Evolutionary conservation across 1,140 invertebrate species (phyloP).

Genomic region (Neotoxoptera formosana): DNA sequence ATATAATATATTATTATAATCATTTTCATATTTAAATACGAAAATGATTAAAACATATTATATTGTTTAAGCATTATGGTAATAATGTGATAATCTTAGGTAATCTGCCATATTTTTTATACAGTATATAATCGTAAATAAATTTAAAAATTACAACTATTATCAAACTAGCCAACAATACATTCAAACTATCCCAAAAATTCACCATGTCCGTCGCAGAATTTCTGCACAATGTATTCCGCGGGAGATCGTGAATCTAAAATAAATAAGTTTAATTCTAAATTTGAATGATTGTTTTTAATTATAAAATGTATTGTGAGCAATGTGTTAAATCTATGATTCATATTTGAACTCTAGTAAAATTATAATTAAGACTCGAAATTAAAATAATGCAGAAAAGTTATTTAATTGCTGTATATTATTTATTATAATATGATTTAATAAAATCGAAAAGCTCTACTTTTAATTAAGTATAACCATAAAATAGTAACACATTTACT

Average conservation of each 20-base stretch:
- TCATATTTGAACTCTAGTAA: not conserved
- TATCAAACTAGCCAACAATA: constrained; percentile 72
- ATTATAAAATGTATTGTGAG: not conserved
- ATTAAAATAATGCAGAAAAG: not conserved
- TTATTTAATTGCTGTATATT: not conserved
- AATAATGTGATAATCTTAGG: constrained; percentile 82
- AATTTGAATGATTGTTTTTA: not conserved
- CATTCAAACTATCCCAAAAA: constrained; percentile 77
- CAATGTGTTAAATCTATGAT: not conserved
- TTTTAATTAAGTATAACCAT: not conserved
- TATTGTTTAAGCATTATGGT: constrained; percentile 65
- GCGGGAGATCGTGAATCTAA: constrained; percentile 73
- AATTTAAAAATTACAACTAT: constrained; percentile 76
- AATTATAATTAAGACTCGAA: not conserved
- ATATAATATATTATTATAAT: too few relatives aligned
- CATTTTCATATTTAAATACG: not conserved
- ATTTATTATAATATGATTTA: not conserved
- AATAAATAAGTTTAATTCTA: constrained; percentile 54
- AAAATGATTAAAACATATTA: not conserved
- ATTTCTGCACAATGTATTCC: constrained; percentile 73
- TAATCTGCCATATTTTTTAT: constrained; percentile 78
- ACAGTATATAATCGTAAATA: constrained; percentile 80
- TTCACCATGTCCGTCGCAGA: constrained; percentile 65
- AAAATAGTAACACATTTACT: not conserved
- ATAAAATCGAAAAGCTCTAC: not conserved